Evolutionary conservation across 2,888 invertebrate genomes (phyloP), one percentile per base, ranked within the genome.

Genomic region (Campopleginae sp.): DNA sequence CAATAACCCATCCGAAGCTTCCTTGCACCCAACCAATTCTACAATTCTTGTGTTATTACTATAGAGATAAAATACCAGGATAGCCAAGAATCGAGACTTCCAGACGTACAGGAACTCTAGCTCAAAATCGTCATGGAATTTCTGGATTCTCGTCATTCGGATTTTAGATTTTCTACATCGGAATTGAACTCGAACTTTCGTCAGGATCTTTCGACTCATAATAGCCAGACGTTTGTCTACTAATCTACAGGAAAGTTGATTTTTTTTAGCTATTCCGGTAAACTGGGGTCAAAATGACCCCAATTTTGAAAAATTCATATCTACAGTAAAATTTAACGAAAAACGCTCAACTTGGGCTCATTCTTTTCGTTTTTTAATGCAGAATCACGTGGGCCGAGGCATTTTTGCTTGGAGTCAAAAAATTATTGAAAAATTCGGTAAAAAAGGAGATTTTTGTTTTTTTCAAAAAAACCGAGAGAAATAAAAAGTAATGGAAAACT

Each of bases 41-140:
- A 58, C 38, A 74, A 58, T 74, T 14, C 27, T 58, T 65, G 17
- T 44, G 44, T 54, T 71, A 75, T 81, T 75, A 70, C 75, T 75
- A n/a, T 72, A 61, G 12, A 70, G 14, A 72, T 38, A 33, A 38
- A 76, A 76, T 65, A 61, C 31, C 44, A 42, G 10, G 33, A 48
- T 8, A 17, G n/a, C 63, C 33, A 54, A 76, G 61, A 68, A 70
- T 42, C 46, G 58, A 61, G 66, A 58, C 54, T 46, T 38, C 8
- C 31, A n/a, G 19, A 54, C 33, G n/a, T 23, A 72, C 38, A 38
- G 42, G 38, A 14, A 2, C 10, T 54, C 17, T 12, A 14, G 23
- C 23, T 1, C 38, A 8, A n/a, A 54, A 72, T 72, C 54, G 6
- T 2, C n/a, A 12, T 38, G 10, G 4, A 3, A 48, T n/a, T 10